Base-by-base conservation (phyloP, 2,113 vertebrate species). In the Sprattus sprattus region DNA sequence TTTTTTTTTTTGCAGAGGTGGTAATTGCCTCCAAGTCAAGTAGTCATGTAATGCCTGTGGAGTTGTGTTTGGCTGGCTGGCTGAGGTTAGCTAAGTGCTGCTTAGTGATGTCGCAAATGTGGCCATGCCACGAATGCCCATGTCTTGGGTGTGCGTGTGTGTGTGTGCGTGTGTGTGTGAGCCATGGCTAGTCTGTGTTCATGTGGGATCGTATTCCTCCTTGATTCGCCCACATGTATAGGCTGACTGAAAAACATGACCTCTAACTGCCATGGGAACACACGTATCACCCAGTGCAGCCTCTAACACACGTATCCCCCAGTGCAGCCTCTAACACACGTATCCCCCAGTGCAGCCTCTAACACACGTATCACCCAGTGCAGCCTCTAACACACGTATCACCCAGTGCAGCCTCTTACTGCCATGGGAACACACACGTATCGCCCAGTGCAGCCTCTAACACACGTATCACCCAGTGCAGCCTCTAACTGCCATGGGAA, bases 11-110 rank as follows among this genome's bases (percentile, higher is more conserved):
- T 84, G 50, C 67, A 75, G 88, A 83, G 89, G 90, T 87, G 90
- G 83, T 91, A 89, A 91, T 90, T 89, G 90, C 81, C 89, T 86
- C 86, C 32, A 39, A 85, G 60, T 83, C 85, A 60, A 80, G 81
- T 52, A 67, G 83, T 89, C 71, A 81, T 85, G 84, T 89, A 87
- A 11, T 90, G 71, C 54, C n/a, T 83, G n/a, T 45, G 78, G 86
- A 71, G 80, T 86, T 11, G 80, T 85, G 75, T 81, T 82, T 81
- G 64, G 50, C 67, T 22, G 6, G 46, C 11, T 84, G 84, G 81
- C 84, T 67, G 81, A 75, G 82, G 85, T 82, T 22, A 83, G 81
- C 83, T 88, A 82, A 78, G 71, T 78, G 71, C 71, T 10, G 71
- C 71, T 78, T 78, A 78, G 71, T 4, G 71, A 78, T 78, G 71